phyloP scores from a whole-genome alignment of 1,140 invertebrate species.

The Penaeus chinensis region DNA sequence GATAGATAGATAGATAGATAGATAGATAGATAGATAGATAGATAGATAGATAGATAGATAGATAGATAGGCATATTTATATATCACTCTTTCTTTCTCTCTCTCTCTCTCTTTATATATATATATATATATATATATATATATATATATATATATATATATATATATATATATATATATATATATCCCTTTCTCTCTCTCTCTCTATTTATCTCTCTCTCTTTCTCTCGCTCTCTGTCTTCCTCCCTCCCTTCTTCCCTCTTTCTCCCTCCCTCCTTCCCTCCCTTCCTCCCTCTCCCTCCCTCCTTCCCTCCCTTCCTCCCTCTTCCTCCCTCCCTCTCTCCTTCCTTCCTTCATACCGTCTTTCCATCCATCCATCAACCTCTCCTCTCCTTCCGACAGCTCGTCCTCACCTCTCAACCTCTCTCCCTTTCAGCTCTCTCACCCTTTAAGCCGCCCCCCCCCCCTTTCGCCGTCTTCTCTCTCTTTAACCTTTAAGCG shows the following conservation, averaged over 20 bases:
- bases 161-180: too few species aligned
- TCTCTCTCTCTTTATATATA: too few species aligned
- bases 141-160: too few species aligned
- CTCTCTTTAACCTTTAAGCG: not conserved
- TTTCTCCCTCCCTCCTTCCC: not conserved
- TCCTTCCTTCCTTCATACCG: not conserved
- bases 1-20: not conserved
- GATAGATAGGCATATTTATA: too few species aligned
- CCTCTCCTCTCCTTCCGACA: not conserved
- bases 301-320: not conserved
- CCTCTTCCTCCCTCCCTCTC: not conserved
- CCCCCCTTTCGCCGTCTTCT: not conserved
- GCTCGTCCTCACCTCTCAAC: too few species aligned
- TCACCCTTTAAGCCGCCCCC: too few species aligned
- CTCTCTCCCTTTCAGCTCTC: not conserved
- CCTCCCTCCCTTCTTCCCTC: not conserved
- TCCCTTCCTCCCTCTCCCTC: not conserved
- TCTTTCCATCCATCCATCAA: not conserved
- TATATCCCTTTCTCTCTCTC: too few species aligned
- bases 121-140: too few species aligned
- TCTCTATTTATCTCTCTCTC: not conserved
- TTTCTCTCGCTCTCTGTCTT: not conserved
- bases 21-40: not conserved
- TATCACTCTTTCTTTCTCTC: too few species aligned
- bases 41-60: not conserved